phyloP scores from a whole-genome alignment of 2,113 vertebrate genomes.

The Stictonetta naevosa region DNA sequence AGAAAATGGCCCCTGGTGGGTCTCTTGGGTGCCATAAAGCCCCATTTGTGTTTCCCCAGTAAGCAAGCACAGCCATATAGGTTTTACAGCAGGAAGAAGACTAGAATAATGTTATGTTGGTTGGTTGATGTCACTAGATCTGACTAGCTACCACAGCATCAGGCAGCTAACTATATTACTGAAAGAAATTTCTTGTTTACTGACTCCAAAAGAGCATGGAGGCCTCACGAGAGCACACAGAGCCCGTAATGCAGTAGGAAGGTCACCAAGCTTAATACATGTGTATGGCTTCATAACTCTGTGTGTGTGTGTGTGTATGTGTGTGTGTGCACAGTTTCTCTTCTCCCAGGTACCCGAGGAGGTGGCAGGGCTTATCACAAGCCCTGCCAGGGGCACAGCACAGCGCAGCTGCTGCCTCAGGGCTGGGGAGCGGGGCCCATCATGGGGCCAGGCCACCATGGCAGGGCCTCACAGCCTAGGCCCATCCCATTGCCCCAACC shows the following conservation, averaged over 20 bases:
- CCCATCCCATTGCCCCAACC: accelerated
- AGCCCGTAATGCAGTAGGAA: neutral
- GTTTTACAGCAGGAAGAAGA: neutral
- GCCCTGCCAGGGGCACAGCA: accelerated
- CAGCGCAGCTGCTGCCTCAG: accelerated
- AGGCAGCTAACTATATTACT: neutral
- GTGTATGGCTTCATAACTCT: no score
- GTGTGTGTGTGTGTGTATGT: no score
- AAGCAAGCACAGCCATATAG: no score
- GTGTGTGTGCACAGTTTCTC: neutral
- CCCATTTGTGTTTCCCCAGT: neutral
- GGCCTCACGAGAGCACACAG: accelerated
- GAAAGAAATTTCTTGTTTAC: neutral
- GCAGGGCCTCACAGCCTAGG: accelerated
- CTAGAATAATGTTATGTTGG: no score
- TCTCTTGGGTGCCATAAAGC: neutral
- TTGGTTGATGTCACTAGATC: neutral
- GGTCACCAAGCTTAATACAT: accelerated
- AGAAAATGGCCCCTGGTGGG: neutral
- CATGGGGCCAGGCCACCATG: accelerated
- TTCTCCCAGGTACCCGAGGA: accelerated
- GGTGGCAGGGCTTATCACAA: neutral
- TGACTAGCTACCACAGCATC: neutral
- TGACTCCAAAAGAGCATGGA: neutral
- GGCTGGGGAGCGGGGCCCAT: neutral